Percentiles rank a stretch among this genome's conserved stretches.
Evolutionary conservation across 1,140 invertebrate species (phyloP).

Genomic region (Trichonephila inaurata): DNA sequence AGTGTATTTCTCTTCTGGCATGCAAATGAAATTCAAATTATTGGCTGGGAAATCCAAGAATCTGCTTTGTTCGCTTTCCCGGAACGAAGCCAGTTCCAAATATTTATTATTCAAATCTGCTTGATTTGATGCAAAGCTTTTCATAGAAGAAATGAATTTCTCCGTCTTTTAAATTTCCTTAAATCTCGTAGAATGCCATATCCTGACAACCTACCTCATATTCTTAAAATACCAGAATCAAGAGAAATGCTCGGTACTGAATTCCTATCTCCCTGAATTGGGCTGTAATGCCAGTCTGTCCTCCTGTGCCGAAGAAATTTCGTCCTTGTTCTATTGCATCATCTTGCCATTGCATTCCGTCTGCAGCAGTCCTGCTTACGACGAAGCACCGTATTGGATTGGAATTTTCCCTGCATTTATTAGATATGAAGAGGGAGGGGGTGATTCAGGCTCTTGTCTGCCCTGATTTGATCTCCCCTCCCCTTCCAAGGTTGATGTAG

Average conservation of each 20-base stretch:
- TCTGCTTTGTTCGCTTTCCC: no score
- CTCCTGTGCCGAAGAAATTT: not conserved
- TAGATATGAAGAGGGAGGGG: not conserved
- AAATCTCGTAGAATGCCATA: no score
- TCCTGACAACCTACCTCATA: not conserved
- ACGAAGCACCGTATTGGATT: not conserved
- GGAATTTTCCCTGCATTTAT: conserved; percentile 14
- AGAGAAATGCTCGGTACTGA: not conserved
- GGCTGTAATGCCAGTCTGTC: not conserved
- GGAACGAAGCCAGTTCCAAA: no score
- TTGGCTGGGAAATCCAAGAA: no score
- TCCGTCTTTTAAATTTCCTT: no score
- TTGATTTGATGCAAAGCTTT: no score
- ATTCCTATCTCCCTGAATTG: not conserved
- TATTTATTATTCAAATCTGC: no score
- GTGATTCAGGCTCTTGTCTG: not conserved
- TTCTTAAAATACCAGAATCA: not conserved
- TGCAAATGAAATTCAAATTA: no score
- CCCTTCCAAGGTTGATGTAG: not conserved
- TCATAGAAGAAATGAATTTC: no score
- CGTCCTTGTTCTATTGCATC: not conserved
- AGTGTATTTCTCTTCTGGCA: no score
- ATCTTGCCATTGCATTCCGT: not conserved
- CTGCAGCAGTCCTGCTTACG: not conserved
- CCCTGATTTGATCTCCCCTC: no score